A percentile compares a stretch with the other conserved stretches of the same genome.
These are phyloP conservation scores for Danio aesculapii DNA, from an alignment of 2,797 vertebrate genomes.

Conservation along the genomic window DNA sequence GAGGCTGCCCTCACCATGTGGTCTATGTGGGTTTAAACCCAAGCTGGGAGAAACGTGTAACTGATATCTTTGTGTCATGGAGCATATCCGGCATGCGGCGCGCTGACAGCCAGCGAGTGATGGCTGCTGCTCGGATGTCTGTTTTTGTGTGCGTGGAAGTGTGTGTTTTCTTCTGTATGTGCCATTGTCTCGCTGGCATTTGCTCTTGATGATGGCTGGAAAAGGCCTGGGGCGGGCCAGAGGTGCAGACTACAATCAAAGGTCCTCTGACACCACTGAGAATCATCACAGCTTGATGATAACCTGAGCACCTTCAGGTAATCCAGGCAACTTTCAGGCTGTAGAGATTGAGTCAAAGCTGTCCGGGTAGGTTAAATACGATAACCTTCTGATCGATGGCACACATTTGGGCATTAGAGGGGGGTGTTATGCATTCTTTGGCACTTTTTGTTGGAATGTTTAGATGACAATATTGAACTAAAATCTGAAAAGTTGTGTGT, in stretches of 20 bases:
- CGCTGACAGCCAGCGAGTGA: conserved; percentile 74
- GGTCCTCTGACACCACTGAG: conserved; percentile 64
- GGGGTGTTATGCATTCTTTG: conserved; percentile 19
- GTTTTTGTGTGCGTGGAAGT: conserved; percentile 36
- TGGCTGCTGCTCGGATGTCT: conserved; percentile 56
- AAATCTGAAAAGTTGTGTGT: no score
- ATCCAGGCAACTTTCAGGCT: conserved; percentile 55
- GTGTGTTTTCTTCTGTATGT: conserved; percentile 54
- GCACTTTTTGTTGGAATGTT: background rate
- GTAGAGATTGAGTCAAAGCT: conserved; percentile 47
- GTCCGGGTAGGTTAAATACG: conserved; percentile 60
- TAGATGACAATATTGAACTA: background rate
- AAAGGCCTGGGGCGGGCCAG: conserved; percentile 68
- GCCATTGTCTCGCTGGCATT: conserved; percentile 71
- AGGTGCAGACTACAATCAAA: conserved; percentile 82
- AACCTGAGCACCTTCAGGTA: conserved; percentile 67
- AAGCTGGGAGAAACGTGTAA: conserved; percentile 67
- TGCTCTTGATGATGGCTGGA: conserved; percentile 64
- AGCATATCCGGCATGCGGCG: conserved; percentile 69
- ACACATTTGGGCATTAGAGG: conserved; percentile 25
- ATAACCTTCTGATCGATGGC: conserved; percentile 55
- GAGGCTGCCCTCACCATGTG: conserved; percentile 60
- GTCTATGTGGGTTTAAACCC: conserved; percentile 69
- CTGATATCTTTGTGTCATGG: conserved; percentile 73
- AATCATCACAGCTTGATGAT: conserved; percentile 70